phyloP scores from a whole-genome alignment of 2,113 vertebrate genomes.

The Bagarius yarrelli region DNA sequence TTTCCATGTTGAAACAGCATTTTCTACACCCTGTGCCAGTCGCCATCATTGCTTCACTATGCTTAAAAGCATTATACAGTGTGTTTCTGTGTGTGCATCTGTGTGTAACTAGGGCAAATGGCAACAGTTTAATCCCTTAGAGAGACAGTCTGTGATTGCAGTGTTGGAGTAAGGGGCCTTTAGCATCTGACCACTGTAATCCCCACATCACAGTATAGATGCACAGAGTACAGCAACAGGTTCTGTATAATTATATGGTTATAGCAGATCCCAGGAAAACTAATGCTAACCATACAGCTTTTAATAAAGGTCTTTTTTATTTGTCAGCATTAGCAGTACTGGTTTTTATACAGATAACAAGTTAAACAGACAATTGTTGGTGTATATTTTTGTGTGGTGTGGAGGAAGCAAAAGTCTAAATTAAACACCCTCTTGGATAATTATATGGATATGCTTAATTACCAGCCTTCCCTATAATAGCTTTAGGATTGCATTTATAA shows the following conservation, averaged over 20 bases:
- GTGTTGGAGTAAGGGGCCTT: constrained; percentile 20
- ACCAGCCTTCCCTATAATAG: constrained; percentile 44
- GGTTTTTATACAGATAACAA: neutral
- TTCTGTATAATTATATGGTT: constrained; percentile 45
- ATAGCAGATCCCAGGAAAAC: constrained; percentile 44
- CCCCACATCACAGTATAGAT: constrained; percentile 14
- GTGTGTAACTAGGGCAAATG: constrained; percentile 58
- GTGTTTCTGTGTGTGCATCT: constrained; percentile 8
- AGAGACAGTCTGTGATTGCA: constrained; percentile 35
- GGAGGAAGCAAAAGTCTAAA: constrained; percentile 28
- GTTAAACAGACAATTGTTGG: neutral
- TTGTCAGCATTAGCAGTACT: neutral
- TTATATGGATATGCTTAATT: constrained; percentile 44
- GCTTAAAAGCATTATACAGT: constrained; percentile 30
- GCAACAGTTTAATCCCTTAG: constrained; percentile 54
- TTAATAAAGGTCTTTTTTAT: neutral
- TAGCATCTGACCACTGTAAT: constrained; percentile 23
- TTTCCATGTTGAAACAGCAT: constrained; percentile 26
- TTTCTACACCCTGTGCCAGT: constrained; percentile 12
- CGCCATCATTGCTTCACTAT: constrained; percentile 24
- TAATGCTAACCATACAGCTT: neutral
- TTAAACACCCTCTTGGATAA: constrained; percentile 42
- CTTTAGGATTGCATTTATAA: constrained; percentile 25
- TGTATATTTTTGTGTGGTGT: constrained; percentile 44
- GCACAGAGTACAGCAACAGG: constrained; percentile 50